A percentile compares a stretch with the other conserved stretches of the same genome.
Conservation (phyloP, 1,140 invertebrate genomes). For the Paralvinella palmiformis region DNA sequence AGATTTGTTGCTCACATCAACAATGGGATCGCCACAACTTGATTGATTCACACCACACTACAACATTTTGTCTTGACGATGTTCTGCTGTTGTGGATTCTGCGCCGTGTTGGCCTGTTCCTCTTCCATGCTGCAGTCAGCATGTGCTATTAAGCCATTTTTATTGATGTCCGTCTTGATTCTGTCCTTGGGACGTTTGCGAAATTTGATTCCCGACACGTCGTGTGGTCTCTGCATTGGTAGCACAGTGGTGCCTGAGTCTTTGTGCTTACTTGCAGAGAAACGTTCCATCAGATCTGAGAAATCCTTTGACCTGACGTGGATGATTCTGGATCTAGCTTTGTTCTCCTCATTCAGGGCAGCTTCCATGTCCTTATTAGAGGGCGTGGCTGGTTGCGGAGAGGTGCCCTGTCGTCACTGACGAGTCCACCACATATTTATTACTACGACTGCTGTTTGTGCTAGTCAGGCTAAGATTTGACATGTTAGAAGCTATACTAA, state of each 20-base stretch:
- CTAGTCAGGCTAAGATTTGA: slow-evolving; percentile 3
- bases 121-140: background rate
- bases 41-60: slow-evolving; percentile 20
- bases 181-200: slow-evolving; percentile 12
- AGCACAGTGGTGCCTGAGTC: background rate
- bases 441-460: slow-evolving; percentile 4
- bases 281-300: slow-evolving; percentile 16
- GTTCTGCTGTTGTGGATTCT: background rate
- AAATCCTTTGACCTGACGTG: slow-evolving; percentile 21
- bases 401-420: background rate
- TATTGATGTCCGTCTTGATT: slow-evolving; percentile 35
- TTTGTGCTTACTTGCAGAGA: slow-evolving; percentile 1
- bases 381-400: too few relatives aligned
- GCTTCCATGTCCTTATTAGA: slow-evolving; percentile 3
- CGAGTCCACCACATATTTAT: slow-evolving; percentile 15
- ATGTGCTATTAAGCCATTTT: slow-evolving; percentile 24
- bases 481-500: slow-evolving; percentile 11
- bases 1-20: too few relatives aligned
- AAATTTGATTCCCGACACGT: background rate
- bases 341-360: slow-evolving; percentile 14
- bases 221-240: background rate
- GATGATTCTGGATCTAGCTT: slow-evolving; percentile 9
- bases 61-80: slow-evolving; percentile 17
- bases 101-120: background rate
- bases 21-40: too few relatives aligned